Percentiles rank a stretch among this genome's conserved stretches.
Evolutionary conservation across 2,797 vertebrate genomes (phyloP).

Genomic region (Psittacula echo): DNA sequence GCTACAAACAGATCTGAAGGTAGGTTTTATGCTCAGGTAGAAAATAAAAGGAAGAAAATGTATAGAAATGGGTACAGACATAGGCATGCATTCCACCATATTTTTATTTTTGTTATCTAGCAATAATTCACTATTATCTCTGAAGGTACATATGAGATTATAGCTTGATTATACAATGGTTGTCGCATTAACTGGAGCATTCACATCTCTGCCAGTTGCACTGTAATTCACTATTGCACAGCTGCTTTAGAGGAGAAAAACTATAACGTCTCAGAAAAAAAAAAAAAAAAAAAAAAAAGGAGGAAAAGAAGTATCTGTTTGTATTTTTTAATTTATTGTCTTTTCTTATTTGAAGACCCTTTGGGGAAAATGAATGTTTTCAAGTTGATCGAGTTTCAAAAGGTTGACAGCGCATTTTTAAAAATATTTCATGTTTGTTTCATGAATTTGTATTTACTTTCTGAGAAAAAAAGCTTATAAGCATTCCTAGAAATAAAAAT

Average conservation of each 20-base stretch:
- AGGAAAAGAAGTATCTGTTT: rapidly evolving
- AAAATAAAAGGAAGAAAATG: neutral
- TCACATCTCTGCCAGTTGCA: neutral
- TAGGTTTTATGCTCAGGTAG: rapidly evolving
- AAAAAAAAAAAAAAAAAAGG: neutral
- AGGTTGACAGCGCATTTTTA: neutral
- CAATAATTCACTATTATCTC: neutral
- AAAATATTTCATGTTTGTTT: neutral
- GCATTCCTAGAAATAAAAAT: neutral
- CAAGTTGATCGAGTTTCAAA: neutral
- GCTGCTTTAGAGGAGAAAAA: neutral
- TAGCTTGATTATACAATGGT: neutral
- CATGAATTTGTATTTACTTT: neutral
- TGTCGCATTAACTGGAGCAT: neutral
- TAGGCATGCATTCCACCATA: rapidly evolving
- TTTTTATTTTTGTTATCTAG: neutral
- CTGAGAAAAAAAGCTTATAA: neutral
- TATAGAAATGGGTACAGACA: neutral
- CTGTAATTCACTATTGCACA: neutral
- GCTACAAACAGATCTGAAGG: neutral
- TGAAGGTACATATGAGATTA: neutral
- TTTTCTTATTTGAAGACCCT: neutral
- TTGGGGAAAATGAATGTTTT: neutral
- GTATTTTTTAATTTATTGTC: neutral
- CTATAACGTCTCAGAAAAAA: neutral